Base-by-base conservation (phyloP, 1,140 invertebrate species). In the Linepithema humile region DNA sequence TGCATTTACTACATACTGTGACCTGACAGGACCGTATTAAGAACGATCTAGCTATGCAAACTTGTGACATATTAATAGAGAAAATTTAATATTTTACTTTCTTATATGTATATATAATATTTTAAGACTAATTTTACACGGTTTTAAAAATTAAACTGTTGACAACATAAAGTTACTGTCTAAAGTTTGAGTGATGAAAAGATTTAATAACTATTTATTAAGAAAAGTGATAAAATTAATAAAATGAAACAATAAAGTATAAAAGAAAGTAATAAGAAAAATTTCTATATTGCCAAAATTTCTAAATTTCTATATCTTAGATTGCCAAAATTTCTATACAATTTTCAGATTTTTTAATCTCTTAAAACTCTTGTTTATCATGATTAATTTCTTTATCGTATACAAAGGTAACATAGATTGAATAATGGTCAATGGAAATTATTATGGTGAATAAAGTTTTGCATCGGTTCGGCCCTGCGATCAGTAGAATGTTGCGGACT, bases 41-140 rank as follows among this genome's bases (percentile, higher is more conserved):
- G 32, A 40, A 55, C 12, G 62, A 78, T 78, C 48, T 69, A 78
- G 45, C 32, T 20, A 6, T 53, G 23, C 38, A 45, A 75, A 67
- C 45, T 59, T 23, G 12, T 45, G 26, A 45, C 45, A 75, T 17
- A n/a, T 35, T 38, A 40, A 20, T 62, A 45, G 10, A 45, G 12
- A 26, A 62, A 57, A 60, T 10, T 60, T 12, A 3, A 6, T 20
- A 43, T 40, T 17, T 20, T 60, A 74, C 32, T 29, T 75, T 35
- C 26, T 57, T 26, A 40, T 23, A 7, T n/a, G n/a, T 15, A 15
- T 32, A 9, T 20, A 20, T 10, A 17, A 40, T 60, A 60, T 74
- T 74, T 20, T 32, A 10, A 60, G 12, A 29, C 15, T 29, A 29
- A n/a, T 53, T 72, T 17, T 35, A 15, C 60, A 5, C 20, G 60